Base-by-base conservation (phyloP, 2,113 vertebrate species). In the Fulmarus glacialis region DNA sequence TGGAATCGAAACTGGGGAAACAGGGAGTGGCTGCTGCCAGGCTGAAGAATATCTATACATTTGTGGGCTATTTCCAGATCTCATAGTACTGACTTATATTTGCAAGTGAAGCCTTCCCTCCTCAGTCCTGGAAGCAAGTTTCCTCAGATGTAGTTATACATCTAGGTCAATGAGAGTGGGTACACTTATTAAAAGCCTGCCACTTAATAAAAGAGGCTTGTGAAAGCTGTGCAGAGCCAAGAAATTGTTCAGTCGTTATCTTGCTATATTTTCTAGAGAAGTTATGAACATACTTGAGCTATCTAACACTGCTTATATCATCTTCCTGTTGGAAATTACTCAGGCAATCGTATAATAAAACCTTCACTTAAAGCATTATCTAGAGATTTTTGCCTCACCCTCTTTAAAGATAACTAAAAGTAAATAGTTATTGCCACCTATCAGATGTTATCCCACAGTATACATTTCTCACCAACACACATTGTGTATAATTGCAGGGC, bases 381-480 rank as follows among this genome's bases (percentile, higher is more conserved):
- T 72, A 73, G 74, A 85, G 81, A 66, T 59, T 94, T 97, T 93
- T 45, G 53, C 72, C 89, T 97, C 64, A 68, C 11, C 38, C 55
- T 60, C 47, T 92, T 97, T 77, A 83, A 88, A 91, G 52, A 66
- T 74, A 94, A 45, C 80, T 73, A 70, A 88, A 96, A 91, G 91
- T 83, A 96, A 97, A 97, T 81, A 90, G 60, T 74, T 92, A 91
- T 92, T 94, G 95, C 73, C 87, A 89, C 64, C 59, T 50, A 68
- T 95, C 93, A 89, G 48, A 74, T 93, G 74, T 91, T 97, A 95
- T 67, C 48, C 47, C 52, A 87, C 38, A 91, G 24, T 24, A 72
- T 89, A 43, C 12, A 29, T 87, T 91, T 85, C 87, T 75, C 75
- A 91, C 42, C 78, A 87, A 52, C 38, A 82, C 36, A 74, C 36